phyloP scores from a whole-genome alignment of 2,888 invertebrate genomes.

The Marronus borbonicus region DNA sequence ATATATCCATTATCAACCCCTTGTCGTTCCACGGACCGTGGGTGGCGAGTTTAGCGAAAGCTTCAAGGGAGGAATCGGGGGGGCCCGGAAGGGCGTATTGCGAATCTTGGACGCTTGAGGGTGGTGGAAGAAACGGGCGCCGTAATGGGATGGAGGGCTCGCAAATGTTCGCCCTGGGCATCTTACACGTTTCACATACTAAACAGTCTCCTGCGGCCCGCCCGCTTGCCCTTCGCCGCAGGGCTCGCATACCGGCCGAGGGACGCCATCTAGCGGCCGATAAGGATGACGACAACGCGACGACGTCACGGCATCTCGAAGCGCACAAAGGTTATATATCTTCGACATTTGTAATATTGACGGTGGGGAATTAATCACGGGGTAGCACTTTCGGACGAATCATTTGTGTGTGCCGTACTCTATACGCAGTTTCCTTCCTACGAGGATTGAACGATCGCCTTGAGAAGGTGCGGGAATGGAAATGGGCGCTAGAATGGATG shows the following conservation, averaged over 20 bases:
- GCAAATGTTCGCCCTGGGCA: conserved; percentile 68
- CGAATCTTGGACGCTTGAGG: conserved; percentile 22
- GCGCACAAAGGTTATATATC: conserved; percentile 49
- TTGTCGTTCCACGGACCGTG: conserved; percentile 44
- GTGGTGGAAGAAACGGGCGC: conserved; percentile 56
- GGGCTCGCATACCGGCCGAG: conserved; percentile 5
- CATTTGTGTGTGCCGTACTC: conserved; percentile 15
- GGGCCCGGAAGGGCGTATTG: not conserved
- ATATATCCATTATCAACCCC: conserved; percentile 69
- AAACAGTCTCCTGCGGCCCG: conserved; percentile 64
- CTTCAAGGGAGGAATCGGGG: conserved; percentile 1
- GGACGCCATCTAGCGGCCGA: conserved; percentile 23
- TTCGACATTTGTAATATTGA: conserved; percentile 48
- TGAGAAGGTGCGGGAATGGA: not conserved
- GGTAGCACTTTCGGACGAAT: conserved; percentile 32
- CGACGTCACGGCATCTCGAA: conserved; percentile 6
- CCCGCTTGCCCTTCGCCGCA: not conserved
- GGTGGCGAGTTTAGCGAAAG: not conserved
- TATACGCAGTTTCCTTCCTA: not conserved
- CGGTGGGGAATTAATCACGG: conserved; percentile 42
- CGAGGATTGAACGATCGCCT: conserved; percentile 5
- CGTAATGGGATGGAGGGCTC: conserved; percentile 56
- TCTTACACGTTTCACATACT: conserved; percentile 70
- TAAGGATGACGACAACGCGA: conserved; percentile 13
- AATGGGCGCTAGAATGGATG: not conserved